Evolutionary conservation across 2,888 invertebrate species (phyloP), one percentile per base, ranked within the genome.

Genomic region (Andrena dorsata): DNA sequence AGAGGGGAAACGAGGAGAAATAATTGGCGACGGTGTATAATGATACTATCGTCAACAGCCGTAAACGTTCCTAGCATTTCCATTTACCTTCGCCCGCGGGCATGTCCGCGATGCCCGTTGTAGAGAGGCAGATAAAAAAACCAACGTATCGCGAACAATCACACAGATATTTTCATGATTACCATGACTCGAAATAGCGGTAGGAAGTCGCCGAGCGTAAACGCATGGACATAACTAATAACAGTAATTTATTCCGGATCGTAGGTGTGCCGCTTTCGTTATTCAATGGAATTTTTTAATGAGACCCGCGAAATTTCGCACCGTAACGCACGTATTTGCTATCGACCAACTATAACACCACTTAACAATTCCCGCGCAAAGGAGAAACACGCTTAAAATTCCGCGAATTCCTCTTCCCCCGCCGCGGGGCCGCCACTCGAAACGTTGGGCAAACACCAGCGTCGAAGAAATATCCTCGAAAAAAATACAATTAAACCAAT

Each of bases 41-140:
- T 80, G 41, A 74, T 64, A 69, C 68, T 73, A 69, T 26, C 68
- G 69, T 69, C 64, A 41, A 74, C 81, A 64, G n/a, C 72, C 28
- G 35, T 63, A 74, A 80, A 74, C 74, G 51, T 81, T 68, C 56
- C 60, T 68, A 51, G 68, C 83, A 69, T 82, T 82, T 82, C 72
- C 64, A 76, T 76, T 76, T 82, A 64, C 51, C 76, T 63, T n/a
- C n/a, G 76, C 70, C 72, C 13, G 63, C 35, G 71, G 83, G 51
- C 64, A 65, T 28, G 53, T 53, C 61, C 51, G 23, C 35, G 70
- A 68, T 68, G 30, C 8, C 35, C 63, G 41, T 41, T 41, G 20
- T 23, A 41, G 8, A 49, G 30, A 35, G 8, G 35, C 13, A 20
- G 28, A 56, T n/a, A n/a, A 51, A 26, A 10, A 26, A 64, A 53